phyloP scores from a whole-genome alignment of 2,888 invertebrate genomes.

The Cacoxenus indagator region DNA sequence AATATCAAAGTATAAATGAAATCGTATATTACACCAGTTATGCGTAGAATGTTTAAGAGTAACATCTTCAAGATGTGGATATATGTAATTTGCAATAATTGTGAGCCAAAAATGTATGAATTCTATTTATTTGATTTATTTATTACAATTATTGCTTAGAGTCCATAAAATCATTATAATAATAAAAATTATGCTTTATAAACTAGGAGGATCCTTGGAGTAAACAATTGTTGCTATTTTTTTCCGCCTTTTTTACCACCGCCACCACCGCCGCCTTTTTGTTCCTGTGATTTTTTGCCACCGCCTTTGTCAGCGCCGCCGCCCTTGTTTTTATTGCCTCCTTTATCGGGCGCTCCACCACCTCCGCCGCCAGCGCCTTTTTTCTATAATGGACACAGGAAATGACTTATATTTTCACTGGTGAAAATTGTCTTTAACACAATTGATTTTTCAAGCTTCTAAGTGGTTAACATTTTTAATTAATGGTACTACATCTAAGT shows the following conservation, averaged over 20 bases:
- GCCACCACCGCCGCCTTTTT: conserved; percentile 51
- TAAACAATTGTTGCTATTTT: conserved; percentile 50
- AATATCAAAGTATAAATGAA: background rate
- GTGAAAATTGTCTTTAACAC: background rate
- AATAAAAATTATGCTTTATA: background rate
- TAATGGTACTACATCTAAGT: too few species aligned
- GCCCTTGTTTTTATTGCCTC: conserved; percentile 52
- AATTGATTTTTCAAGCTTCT: background rate
- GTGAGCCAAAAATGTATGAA: too few species aligned
- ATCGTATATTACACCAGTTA: background rate
- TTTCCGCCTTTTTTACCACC: conserved; percentile 68
- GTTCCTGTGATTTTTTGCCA: conserved; percentile 61
- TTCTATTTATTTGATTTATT: too few species aligned
- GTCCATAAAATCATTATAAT: background rate
- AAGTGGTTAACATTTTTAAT: too few species aligned
- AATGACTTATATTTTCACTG: background rate
- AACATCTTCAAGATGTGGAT: too few species aligned
- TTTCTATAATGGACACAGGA: conserved; percentile 51
- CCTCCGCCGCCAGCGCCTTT: conserved; percentile 52
- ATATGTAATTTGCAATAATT: too few species aligned
- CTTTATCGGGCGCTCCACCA: conserved; percentile 37
- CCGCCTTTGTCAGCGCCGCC: conserved; percentile 48
- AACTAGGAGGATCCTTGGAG: background rate
- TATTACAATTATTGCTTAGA: too few species aligned
- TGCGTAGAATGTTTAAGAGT: background rate